These are phyloP conservation scores for Elgaria multicarinata DNA, from an alignment of 2,113 vertebrate genomes.

Conservation along the genomic window DNA sequence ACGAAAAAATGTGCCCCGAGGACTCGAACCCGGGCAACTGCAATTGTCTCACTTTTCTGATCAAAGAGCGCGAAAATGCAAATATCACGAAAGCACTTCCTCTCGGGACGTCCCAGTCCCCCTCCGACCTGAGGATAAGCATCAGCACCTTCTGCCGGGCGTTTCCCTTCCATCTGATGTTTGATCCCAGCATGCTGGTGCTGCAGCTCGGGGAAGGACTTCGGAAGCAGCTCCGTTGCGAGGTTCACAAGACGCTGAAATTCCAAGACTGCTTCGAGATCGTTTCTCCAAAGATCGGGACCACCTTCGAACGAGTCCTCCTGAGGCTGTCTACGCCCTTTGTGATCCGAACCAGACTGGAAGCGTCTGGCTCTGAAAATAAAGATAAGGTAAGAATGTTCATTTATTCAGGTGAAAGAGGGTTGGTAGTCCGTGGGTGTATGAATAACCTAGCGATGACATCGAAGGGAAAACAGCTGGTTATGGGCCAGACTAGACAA, in stretches of 20 bases:
- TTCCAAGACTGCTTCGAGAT: constrained; percentile 97
- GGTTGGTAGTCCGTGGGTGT: background rate
- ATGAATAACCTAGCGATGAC: background rate
- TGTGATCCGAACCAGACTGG: constrained; percentile 91
- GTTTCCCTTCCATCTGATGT: constrained; percentile 96
- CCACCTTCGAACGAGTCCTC: constrained; percentile 92
- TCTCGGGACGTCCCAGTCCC: constrained; percentile 83
- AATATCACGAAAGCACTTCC: constrained; percentile 77
- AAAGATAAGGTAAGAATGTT: constrained; percentile 91
- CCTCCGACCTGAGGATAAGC: constrained; percentile 90
- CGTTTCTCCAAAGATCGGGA: constrained; percentile 91
- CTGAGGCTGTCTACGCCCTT: constrained; percentile 94
- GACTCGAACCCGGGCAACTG: constrained; percentile 81
- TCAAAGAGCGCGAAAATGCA: constrained; percentile 81
- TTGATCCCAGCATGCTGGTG: constrained; percentile 91
- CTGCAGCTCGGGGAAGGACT: constrained; percentile 96
- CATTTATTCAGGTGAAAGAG: constrained; percentile 14
- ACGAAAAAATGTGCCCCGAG: constrained; percentile 83
- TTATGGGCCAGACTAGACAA: background rate
- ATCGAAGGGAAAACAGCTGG: too few species aligned
- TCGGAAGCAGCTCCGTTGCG: constrained; percentile 89
- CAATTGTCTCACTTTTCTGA: constrained; percentile 88
- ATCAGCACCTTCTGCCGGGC: constrained; percentile 96
- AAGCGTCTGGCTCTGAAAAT: constrained; percentile 83
- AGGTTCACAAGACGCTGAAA: constrained; percentile 85